Evolutionary conservation across 2,113 vertebrate species (phyloP).

Genomic region (Tachysurus vachellii): DNA sequence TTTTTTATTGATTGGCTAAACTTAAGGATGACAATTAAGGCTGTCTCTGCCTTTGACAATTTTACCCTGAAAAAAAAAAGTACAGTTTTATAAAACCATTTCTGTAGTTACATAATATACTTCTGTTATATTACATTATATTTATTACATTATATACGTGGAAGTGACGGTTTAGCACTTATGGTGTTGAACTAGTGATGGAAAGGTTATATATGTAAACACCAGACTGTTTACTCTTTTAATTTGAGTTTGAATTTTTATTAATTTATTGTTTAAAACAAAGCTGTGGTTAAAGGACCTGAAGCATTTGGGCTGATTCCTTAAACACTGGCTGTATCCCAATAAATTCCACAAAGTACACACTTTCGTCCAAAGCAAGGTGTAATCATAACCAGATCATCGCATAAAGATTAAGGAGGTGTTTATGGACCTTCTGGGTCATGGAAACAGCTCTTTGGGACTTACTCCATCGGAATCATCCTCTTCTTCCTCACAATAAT

Average conservation of each 20-base stretch:
- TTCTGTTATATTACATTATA: not conserved
- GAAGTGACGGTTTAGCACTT: not conserved
- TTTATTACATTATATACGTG: not conserved
- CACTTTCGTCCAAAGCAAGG: not conserved
- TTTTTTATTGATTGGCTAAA: not conserved
- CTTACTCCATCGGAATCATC: conserved; percentile 86
- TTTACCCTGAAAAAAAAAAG: too few relatives aligned
- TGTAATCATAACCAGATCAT: not conserved
- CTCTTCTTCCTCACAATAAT: conserved; percentile 85
- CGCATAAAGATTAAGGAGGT: not conserved
- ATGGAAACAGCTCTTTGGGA: not conserved
- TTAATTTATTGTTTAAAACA: not conserved
- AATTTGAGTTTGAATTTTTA: not conserved
- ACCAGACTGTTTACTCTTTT: not conserved
- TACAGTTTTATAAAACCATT: not conserved
- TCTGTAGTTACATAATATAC: not conserved
- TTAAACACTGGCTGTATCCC: not conserved
- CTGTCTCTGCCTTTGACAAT: not conserved
- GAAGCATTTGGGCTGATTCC: not conserved
- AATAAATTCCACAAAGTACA: not conserved
- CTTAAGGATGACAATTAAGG: not conserved
- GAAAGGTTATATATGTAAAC: not conserved
- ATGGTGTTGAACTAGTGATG: not conserved
- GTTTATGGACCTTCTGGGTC: not conserved
- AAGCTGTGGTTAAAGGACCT: not conserved